phyloP scores from a whole-genome alignment of 2,113 vertebrate species.

The Proterorhinus semilunaris region DNA sequence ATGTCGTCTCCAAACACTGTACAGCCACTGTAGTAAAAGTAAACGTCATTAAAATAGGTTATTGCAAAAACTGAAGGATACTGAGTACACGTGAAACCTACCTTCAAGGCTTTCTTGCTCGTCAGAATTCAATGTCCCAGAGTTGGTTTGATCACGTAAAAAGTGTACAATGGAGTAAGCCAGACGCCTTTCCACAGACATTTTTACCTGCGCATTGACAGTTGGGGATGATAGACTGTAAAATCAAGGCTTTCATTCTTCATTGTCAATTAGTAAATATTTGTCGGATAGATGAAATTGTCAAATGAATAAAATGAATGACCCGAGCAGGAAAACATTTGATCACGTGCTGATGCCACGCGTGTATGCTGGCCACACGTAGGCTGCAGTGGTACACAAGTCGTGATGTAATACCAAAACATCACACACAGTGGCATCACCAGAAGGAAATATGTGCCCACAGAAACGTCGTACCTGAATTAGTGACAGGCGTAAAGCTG shows the following conservation, averaged over 20 bases:
- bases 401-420: conserved; percentile 66
- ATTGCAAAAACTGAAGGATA: not conserved
- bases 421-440: not conserved
- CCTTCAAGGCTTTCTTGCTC: conserved; percentile 98
- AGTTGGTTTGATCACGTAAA: conserved; percentile 91
- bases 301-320: not conserved
- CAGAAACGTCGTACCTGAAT: not conserved
- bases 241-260: no score
- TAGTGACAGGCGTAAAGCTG: no score
- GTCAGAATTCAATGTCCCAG: conserved; percentile 88
- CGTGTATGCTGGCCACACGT: conserved; percentile 45
- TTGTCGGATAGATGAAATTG: not conserved
- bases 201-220: conserved; percentile 66
- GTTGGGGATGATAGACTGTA: not conserved
- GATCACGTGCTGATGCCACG: conserved; percentile 45
- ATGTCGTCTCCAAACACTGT: conserved; percentile 97
- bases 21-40: conserved; percentile 82
- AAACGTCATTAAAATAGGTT: not conserved
- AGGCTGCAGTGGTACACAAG: conserved; percentile 55
- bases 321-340: conserved; percentile 9
- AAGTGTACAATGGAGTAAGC: conserved; percentile 96
- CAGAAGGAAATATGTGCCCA: not conserved
- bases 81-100: conserved; percentile 47
- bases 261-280: not conserved
- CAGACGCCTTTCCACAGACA: conserved; percentile 92